phyloP scores from a whole-genome alignment of 2,888 invertebrate species.

The Meteorus colon region DNA sequence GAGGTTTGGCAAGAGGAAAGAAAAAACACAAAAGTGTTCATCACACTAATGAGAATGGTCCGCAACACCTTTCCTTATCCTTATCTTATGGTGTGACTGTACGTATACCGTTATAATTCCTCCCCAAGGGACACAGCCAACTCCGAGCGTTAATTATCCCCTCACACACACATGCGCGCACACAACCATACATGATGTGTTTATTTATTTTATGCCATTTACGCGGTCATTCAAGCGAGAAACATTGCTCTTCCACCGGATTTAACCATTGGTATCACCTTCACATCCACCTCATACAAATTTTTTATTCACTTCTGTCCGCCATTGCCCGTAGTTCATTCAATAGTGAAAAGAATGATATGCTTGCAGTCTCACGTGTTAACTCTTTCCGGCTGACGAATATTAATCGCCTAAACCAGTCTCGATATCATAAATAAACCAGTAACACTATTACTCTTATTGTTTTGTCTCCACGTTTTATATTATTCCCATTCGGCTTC shows the following conservation, averaged over 20 bases:
- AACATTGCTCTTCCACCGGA: slow-evolving; percentile 35
- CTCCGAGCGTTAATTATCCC: slow-evolving; percentile 62
- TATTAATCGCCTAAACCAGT: slow-evolving; percentile 13
- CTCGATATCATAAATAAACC: slow-evolving; percentile 4
- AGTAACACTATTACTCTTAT: not conserved
- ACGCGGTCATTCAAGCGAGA: slow-evolving; percentile 39
- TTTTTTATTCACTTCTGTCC: not conserved
- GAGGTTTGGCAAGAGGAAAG: slow-evolving; percentile 31
- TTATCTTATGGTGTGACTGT: slow-evolving; percentile 47
- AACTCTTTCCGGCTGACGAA: slow-evolving; percentile 48
- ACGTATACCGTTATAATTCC: slow-evolving; percentile 66
- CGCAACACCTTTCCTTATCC: slow-evolving; percentile 54
- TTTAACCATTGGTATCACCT: slow-evolving; percentile 23
- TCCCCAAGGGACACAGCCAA: slow-evolving; percentile 52
- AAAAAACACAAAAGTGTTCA: slow-evolving; percentile 46
- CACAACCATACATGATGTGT: slow-evolving; percentile 40
- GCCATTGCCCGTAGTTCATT: not conserved
- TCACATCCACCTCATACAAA: not conserved
- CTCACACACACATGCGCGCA: slow-evolving; percentile 38
- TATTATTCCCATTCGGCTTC: slow-evolving; percentile 9
- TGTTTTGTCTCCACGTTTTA: not conserved
- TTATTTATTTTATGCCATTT: slow-evolving; percentile 43
- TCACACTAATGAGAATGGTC: slow-evolving; percentile 52
- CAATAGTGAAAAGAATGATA: slow-evolving; percentile 41
- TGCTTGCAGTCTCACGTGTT: slow-evolving; percentile 50